Percentiles rank a stretch among this genome's conserved stretches.
phyloP scores from a whole-genome alignment of 2,888 invertebrate species.

The Spodoptera picta region DNA sequence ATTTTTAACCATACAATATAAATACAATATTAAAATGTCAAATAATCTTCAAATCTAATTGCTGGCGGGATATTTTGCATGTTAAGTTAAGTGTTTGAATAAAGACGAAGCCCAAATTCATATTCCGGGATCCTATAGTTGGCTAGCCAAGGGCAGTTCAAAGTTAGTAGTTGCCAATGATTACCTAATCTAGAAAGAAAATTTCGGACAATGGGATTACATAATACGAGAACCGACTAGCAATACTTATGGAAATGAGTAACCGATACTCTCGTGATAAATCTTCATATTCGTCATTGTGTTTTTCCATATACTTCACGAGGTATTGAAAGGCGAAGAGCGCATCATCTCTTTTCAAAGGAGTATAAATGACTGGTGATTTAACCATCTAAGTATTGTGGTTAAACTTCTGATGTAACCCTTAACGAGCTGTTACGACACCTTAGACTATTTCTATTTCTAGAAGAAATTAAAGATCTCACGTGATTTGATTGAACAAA shows the following conservation, averaged over 20 bases:
- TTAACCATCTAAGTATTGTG: slow-evolving; percentile 5
- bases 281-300: slow-evolving; percentile 16
- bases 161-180: background rate
- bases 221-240: slow-evolving; percentile 1
- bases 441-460: slow-evolving; percentile 2
- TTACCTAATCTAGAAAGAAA: slow-evolving; percentile 2
- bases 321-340: slow-evolving; percentile 14
- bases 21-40: too few relatives aligned
- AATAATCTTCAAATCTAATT: too few relatives aligned
- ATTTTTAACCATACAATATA: too few relatives aligned
- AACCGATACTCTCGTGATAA: slow-evolving; percentile 19
- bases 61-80: too few relatives aligned
- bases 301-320: slow-evolving; percentile 21
- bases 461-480: background rate
- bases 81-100: too few relatives aligned
- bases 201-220: slow-evolving; percentile 1
- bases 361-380: slow-evolving; percentile 10
- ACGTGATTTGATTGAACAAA: background rate
- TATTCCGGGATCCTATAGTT: too few relatives aligned
- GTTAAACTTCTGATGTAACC: slow-evolving; percentile 3
- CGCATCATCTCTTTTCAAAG: slow-evolving; percentile 9
- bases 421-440: slow-evolving; percentile 10
- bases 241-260: slow-evolving; percentile 3
- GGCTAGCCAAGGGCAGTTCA: too few relatives aligned
- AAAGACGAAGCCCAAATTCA: too few relatives aligned